Evolutionary conservation across 2,797 vertebrate genomes (phyloP).

Genomic region (Acanthopagrus latus): DNA sequence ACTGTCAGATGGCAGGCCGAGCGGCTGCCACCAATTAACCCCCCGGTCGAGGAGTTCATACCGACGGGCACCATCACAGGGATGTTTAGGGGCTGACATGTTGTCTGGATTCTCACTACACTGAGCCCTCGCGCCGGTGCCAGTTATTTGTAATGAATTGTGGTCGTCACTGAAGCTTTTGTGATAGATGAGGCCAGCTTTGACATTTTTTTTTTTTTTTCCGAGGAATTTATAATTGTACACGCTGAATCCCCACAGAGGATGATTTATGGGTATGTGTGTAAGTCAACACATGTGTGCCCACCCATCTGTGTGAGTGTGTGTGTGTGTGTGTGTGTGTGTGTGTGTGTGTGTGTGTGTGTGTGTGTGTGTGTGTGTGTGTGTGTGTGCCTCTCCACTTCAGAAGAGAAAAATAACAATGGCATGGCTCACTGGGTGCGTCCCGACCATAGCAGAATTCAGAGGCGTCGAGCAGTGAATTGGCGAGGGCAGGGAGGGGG

Average conservation of each 20-base stretch:
- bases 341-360: slow-evolving; percentile 22
- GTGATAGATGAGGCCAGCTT: slow-evolving; percentile 55
- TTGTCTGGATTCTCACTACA: slow-evolving; percentile 37
- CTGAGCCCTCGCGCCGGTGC: slow-evolving; percentile 8
- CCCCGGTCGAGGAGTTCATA: slow-evolving; percentile 54
- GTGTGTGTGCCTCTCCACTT: slow-evolving; percentile 58
- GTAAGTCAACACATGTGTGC: slow-evolving; percentile 35
- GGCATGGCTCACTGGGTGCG: slow-evolving; percentile 67
- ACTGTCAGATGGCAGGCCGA: slow-evolving; percentile 60
- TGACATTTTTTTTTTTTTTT: slow-evolving; percentile 53
- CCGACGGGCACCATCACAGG: slow-evolving; percentile 44
- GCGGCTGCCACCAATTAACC: slow-evolving; percentile 80
- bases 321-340: slow-evolving; percentile 8
- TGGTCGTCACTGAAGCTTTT: slow-evolving; percentile 39
- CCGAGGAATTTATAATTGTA: slow-evolving; percentile 52
- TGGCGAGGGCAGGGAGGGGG: slow-evolving; percentile 51
- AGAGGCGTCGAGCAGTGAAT: slow-evolving; percentile 65
- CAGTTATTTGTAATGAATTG: slow-evolving; percentile 52
- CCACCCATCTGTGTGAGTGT: slow-evolving; percentile 19
- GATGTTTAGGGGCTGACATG: slow-evolving; percentile 44
- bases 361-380: background rate
- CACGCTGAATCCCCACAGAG: slow-evolving; percentile 34
- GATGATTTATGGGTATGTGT: slow-evolving; percentile 55
- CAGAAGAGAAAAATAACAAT: slow-evolving; percentile 72
- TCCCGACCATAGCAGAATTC: slow-evolving; percentile 60